phyloP scores from a whole-genome alignment of 2,888 invertebrate genomes.

The Chalcis sispes region DNA sequence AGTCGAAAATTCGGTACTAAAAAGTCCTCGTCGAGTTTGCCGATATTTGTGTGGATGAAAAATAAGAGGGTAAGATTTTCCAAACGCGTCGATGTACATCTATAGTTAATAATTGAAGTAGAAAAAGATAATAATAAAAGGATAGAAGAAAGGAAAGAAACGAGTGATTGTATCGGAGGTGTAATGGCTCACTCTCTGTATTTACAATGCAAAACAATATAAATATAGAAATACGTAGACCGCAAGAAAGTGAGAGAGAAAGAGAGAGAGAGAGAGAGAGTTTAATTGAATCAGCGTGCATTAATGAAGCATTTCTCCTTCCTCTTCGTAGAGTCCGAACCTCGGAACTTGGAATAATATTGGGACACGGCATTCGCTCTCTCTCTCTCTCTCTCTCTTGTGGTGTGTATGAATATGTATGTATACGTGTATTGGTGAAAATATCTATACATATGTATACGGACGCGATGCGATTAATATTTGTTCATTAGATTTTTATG shows the following conservation, averaged over 20 bases:
- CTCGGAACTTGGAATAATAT: neutral
- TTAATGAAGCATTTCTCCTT: slow-evolving; percentile 35
- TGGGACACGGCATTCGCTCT: neutral
- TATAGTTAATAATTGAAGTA: no score
- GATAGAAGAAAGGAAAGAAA: neutral
- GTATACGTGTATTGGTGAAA: no score
- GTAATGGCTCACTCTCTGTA: slow-evolving; percentile 16
- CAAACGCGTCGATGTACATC: no score
- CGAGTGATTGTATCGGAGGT: neutral
- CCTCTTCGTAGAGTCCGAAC: neutral
- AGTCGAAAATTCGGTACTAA: neutral
- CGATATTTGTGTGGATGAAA: neutral
- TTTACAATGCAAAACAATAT: slow-evolving; percentile 43
- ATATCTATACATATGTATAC: no score
- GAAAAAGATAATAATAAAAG: no score
- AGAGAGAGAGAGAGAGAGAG: no score
- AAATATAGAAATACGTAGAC: slow-evolving; percentile 23
- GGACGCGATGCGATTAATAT: no score
- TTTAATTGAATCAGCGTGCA: slow-evolving; percentile 41
- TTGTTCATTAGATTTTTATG: no score
- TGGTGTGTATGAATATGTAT: no score
- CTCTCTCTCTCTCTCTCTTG: no score
- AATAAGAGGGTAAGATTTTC: no score
- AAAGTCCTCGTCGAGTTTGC: neutral
- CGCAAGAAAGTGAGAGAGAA: no score